Conservation (phyloP, 2,113 vertebrate species). For the Megaceryle torquata region DNA sequence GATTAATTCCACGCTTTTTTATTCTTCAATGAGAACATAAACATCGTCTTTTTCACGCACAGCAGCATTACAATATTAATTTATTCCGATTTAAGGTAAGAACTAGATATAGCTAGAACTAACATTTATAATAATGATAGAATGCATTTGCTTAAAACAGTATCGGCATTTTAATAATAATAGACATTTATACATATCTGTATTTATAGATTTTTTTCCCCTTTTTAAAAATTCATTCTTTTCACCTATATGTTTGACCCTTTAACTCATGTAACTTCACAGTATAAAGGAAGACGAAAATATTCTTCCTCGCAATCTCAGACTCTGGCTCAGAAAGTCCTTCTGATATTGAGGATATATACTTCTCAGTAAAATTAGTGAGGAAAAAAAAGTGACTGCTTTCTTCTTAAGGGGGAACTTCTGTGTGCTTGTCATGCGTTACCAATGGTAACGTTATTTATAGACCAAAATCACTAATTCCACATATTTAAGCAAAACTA, state of each 20-base stretch:
- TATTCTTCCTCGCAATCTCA: conserved; percentile 66
- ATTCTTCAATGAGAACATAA: conserved; percentile 84
- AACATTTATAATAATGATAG: conserved; percentile 83
- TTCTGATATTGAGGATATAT: conserved; percentile 45
- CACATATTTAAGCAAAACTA: conserved; percentile 75
- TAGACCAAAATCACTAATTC: conserved; percentile 66
- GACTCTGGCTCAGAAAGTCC: conserved; percentile 64
- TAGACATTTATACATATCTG: conserved; percentile 86
- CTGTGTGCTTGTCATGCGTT: conserved; percentile 77
- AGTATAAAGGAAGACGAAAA: conserved; percentile 77
- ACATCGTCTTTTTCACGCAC: conserved; percentile 80
- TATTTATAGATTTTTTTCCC: conserved; percentile 73
- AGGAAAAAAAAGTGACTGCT: conserved; percentile 43
- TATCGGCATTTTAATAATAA: conserved; percentile 81
- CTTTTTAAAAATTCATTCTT: conserved; percentile 46
- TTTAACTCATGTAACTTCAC: conserved; percentile 80
- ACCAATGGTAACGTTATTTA: conserved; percentile 72
- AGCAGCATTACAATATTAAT: conserved; percentile 86
- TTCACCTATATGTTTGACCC: conserved; percentile 72
- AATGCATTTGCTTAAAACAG: conserved; percentile 82
- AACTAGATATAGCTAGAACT: conserved; percentile 79
- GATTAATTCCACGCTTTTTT: conserved; percentile 80
- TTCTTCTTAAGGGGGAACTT: conserved; percentile 53
- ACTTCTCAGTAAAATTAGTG: conserved; percentile 61
- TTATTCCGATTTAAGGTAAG: conserved; percentile 81